Evolutionary conservation across 2,888 invertebrate species (phyloP).

Genomic region (Erebia ligea): DNA sequence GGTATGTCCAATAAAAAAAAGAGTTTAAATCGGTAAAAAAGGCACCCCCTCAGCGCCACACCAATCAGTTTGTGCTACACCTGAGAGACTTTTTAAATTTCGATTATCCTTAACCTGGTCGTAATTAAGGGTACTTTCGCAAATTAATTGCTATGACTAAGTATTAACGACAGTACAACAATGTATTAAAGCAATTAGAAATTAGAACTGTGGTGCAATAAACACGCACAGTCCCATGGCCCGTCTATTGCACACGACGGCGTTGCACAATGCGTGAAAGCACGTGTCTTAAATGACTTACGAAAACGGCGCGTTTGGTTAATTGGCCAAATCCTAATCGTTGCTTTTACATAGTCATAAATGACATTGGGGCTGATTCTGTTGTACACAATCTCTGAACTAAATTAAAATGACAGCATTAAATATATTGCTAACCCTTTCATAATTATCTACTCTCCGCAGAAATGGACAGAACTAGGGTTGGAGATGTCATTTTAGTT

Average conservation of each 20-base stretch:
- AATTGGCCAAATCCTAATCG: background rate
- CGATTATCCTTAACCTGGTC: background rate
- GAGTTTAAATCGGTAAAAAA: too few species aligned
- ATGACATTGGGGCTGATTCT: too few species aligned
- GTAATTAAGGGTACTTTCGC: background rate
- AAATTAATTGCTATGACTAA: background rate
- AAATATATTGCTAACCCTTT: too few species aligned
- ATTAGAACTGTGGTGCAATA: background rate
- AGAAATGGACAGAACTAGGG: too few species aligned
- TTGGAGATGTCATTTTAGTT: too few species aligned
- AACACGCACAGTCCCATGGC: constrained; percentile 2
- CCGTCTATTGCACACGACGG: background rate
- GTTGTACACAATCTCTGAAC: too few species aligned
- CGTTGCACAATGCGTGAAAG: background rate
- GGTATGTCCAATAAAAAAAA: too few species aligned
- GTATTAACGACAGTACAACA: background rate
- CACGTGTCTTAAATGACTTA: background rate
- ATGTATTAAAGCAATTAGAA: constrained; percentile 5
- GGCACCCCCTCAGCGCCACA: too few species aligned
- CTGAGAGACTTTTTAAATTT: background rate
- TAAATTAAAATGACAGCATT: too few species aligned
- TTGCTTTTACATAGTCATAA: background rate
- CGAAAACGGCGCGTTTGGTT: background rate
- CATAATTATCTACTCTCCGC: too few species aligned
- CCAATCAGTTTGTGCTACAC: too few species aligned